A percentile compares a stretch with the other conserved stretches of the same genome.
Evolutionary conservation across 92 coral and sea anemone species (phyloP).

Genomic region (Montipora capitata): DNA sequence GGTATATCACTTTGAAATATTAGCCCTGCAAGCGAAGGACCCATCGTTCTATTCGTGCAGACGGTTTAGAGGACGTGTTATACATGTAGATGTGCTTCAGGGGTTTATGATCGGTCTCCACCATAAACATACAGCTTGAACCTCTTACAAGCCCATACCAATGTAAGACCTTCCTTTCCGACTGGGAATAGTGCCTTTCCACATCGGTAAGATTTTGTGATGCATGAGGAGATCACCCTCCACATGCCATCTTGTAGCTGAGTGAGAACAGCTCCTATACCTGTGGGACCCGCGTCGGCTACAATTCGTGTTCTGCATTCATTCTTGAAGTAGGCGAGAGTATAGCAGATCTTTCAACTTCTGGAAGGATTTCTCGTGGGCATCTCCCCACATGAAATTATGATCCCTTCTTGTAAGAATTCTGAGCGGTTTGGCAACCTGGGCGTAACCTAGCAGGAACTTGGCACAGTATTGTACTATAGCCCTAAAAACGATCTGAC

Average conservation of each 20-base stretch:
- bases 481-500: conserved; percentile 48
- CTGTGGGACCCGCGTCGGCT: conserved; percentile 70
- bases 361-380: conserved; percentile 61
- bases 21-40: conserved; percentile 44
- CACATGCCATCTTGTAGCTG: conserved; percentile 57
- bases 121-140: conserved; percentile 61
- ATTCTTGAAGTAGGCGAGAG: conserved; percentile 69
- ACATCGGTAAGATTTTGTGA: background rate
- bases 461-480: conserved; percentile 71
- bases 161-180: too few species aligned
- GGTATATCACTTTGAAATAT: conserved; percentile 33
- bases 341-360: conserved; percentile 48
- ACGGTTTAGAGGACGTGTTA: conserved; percentile 42
- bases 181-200: too few species aligned
- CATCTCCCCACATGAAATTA: conserved; percentile 51
- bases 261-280: conserved; percentile 61
- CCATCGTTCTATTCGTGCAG: conserved; percentile 58
- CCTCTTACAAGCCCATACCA: too few species aligned
- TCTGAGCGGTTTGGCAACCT: conserved; percentile 62
- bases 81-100: conserved; percentile 35
- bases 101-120: conserved; percentile 73
- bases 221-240: conserved; percentile 64
- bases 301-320: conserved; percentile 65
- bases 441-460: conserved; percentile 68
- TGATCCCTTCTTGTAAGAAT: conserved; percentile 58